Percentiles rank a stretch among this genome's conserved stretches.
Conservation (phyloP, 2,888 invertebrate genomes). For the Pyrgus malvae region DNA sequence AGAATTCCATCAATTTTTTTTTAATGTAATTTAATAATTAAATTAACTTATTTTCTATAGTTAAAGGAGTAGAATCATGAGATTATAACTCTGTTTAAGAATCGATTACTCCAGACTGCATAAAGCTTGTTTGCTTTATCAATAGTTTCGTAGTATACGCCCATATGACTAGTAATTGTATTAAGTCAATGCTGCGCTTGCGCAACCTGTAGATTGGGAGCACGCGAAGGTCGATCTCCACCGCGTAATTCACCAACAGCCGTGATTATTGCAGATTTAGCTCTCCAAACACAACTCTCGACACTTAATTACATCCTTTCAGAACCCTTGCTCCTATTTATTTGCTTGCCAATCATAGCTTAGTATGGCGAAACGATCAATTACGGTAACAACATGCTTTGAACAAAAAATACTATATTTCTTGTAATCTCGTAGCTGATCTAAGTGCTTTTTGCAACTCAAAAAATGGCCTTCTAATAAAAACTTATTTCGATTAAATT, state of each 20-base stretch:
- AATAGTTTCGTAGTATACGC: not conserved
- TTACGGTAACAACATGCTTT: not conserved
- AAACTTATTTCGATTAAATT: too few species aligned
- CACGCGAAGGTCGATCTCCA: conserved; percentile 43
- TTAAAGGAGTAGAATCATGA: too few species aligned
- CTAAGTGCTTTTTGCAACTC: not conserved
- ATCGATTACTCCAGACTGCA: too few species aligned
- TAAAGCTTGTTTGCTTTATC: too few species aligned
- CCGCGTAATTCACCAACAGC: conserved; percentile 32
- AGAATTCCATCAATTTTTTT: too few species aligned
- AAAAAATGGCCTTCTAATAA: too few species aligned
- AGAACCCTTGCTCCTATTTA: conserved; percentile 26
- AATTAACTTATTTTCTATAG: too few species aligned
- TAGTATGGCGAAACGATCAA: not conserved
- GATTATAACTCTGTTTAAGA: too few species aligned
- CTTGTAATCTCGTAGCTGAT: not conserved
- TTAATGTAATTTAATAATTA: too few species aligned
- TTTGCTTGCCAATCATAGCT: conserved; percentile 17
- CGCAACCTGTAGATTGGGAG: conserved; percentile 34
- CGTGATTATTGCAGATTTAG: conserved; percentile 38
- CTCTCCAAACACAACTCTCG: conserved; percentile 37
- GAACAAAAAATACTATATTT: not conserved
- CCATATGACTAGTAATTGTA: conserved; percentile 19
- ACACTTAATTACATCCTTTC: conserved; percentile 40
- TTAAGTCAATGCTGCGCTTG: conserved; percentile 31